Base-by-base conservation (phyloP, 1,140 invertebrate genomes). In the Brachionus rubens region DNA sequence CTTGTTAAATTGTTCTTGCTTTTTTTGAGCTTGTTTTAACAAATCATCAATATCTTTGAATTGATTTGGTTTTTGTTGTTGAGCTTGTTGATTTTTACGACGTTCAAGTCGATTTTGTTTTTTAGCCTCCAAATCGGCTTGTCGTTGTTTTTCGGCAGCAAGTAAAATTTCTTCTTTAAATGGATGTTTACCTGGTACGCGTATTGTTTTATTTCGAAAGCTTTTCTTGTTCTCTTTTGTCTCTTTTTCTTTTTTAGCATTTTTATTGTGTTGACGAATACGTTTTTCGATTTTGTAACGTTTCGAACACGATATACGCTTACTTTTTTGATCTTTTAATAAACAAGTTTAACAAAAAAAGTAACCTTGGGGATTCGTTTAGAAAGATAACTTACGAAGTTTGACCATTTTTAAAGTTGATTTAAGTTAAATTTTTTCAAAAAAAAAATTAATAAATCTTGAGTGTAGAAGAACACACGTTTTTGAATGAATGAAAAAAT, bases 321-420 rank as follows among this genome's bases (percentile, higher is more conserved):
- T 75, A 30, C 72, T 75, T 56, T 75, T 75, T 16, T 75, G 30
- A 40, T 30, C 68, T 72, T n/a, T n/a, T n/a, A n/a, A n/a, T n/a
- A n/a, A n/a, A n/a, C n/a, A n/a, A n/a, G n/a, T n/a, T n/a, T 6
- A 43, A 43, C 21, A 21, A 36, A 36, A 26, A 43, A 46, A 24
- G 19, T 26, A 24, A 43, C 16, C 12, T 40, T 16, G n/a, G 6
- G 5, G 6, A 19, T 1, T 7, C 28, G 24, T n/a, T 43, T 1
- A 10, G 1, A 21, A 28, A 26, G 0, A 0, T 3, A 41, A 65
- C 59, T 65, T 43, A 65, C 59, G 16, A 9, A 65, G 24, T 41
- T 65, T 65, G n/a, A 65, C 59, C 59, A 65, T 65, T 43, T 43
- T 41, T 41, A 21, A 4, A 21, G 19, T 43, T 30, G 41, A 10